A percentile compares a stretch with the other conserved stretches of the same genome.
Conservation (phyloP, 2,797 vertebrate genomes). For the Hydrolagus colliei region DNA sequence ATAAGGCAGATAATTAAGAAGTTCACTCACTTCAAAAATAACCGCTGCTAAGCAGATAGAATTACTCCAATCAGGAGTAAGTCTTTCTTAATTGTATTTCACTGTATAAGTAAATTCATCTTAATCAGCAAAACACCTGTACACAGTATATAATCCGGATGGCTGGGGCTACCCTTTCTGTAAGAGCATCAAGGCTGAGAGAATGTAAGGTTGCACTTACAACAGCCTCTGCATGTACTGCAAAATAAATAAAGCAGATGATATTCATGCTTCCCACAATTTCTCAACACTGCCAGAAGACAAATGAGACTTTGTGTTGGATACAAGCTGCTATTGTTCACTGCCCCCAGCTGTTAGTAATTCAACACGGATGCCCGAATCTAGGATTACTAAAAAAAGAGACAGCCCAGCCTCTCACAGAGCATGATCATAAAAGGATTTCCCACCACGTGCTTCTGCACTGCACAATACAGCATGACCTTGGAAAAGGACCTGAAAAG, state of each 20-base stretch:
- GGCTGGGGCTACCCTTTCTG: neutral
- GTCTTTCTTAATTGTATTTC: neutral
- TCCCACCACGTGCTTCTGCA: slow-evolving; percentile 37
- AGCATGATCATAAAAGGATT: slow-evolving; percentile 45
- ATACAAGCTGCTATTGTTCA: slow-evolving; percentile 41
- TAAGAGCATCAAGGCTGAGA: neutral
- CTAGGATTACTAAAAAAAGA: slow-evolving; percentile 45
- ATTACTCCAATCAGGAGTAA: neutral
- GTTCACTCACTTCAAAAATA: neutral
- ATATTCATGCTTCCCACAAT: neutral
- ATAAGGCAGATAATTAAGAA: neutral
- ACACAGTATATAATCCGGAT: neutral
- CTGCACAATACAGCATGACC: slow-evolving; percentile 20
- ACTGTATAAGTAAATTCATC: neutral
- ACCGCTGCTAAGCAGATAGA: neutral
- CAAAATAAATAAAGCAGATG: neutral
- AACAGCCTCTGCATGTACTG: neutral
- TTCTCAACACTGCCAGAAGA: neutral
- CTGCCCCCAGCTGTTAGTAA: slow-evolving; percentile 43
- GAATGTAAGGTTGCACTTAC: neutral
- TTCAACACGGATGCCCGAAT: slow-evolving; percentile 35
- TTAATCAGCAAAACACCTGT: neutral
- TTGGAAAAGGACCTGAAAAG: slow-evolving; percentile 17
- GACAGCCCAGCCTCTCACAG: slow-evolving; percentile 41
- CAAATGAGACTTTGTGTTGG: neutral